Base-by-base conservation (phyloP, 2,797 vertebrate genomes). In the Gallirallus australis region DNA sequence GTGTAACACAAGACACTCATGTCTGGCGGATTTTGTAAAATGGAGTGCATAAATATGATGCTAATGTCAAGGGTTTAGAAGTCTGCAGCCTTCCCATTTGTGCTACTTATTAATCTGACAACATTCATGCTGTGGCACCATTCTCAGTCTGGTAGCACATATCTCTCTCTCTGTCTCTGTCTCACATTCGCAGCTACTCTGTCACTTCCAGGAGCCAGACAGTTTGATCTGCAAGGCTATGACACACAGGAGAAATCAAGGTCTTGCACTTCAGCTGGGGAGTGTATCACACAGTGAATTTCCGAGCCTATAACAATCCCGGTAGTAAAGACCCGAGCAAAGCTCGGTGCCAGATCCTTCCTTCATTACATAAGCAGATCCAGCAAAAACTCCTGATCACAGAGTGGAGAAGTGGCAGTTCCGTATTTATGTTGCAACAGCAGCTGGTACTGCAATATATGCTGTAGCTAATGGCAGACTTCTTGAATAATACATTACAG, bases 401-500 rank as follows among this genome's bases (percentile, higher is more conserved):
- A 56, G 45, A 79, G 52, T 27, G 48, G 25, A 75, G 33, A 80
- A 87, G 60, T 66, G 56, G 31, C 56, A 70, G 60, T 28, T 91
- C 35, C 35, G 30, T 77, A 33, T 89, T 92, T 80, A 79, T 31
- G 47, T 48, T 94, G 56, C 71, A 82, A 84, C 39, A 68, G 56
- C 81, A 95, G 68, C 63, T 92, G 71, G 54, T 82, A 45, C 56
- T 82, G 63, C 63, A 87, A 52, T 70, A 73, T 40, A 77, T 70
- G 63, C 35, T 52, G 35, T 86, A 89, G 56, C 48, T 93, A 86
- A 90, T 17, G 35, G 59, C 63, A 94, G 81, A 89, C 68, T 76
- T 93, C 70, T 66, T 92, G 86, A 97, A 93, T 92, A 95, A 95
- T 91, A 79, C 78, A 93, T 93, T 56, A 91, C 52, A 82, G 82